Evolutionary conservation across 2,888 invertebrate genomes (phyloP), one percentile per base, ranked within the genome.

Genomic region (Cephus nigrinus): DNA sequence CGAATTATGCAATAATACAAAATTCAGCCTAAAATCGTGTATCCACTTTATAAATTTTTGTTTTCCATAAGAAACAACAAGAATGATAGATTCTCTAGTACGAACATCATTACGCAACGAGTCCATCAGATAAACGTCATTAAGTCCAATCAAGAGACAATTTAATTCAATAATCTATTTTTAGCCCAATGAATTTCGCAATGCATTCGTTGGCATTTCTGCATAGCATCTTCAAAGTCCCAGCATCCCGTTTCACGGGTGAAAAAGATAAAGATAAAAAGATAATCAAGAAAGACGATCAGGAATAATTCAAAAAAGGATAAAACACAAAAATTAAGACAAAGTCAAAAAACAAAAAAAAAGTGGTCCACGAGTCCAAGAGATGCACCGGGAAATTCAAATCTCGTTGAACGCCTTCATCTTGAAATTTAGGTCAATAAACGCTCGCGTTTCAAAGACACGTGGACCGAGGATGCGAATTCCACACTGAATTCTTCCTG

Each of bases 111-210:
- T 55, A 9, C 55, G 55, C 55, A 55, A 55, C 55, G 23, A 55
- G 55, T 23, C 9, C 23, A 55, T 55, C 23, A 55, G 23, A 55
- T 23, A 23, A 55, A 23, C 71, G 15, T 71, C 71, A 23, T 71
- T 32, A 71, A 71, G 31, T 12, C 35, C 75, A 75, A 75, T 78
- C 68, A 68, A 75, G 23, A 68, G n/a, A 69, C 75, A 78, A 78
- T 75, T 75, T 35, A 78, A 78, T 78, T 68, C 75, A 78, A 75
- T 78, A 75, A 75, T 33, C 78, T 75, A 78, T 75, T 75, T 30
- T 55, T 78, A 75, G 75, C 75, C 31, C 35, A 74, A 33, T 55
- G 55, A 55, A 55, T 55, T 55, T 55, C 55, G 9, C 55, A 55
- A 23, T 55, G 55, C 55, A 55, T 9, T 55, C 9, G 23, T 55